These are phyloP conservation scores for Octodonta nipae DNA, from an alignment of 2,888 invertebrate species.

Conservation along the genomic window DNA sequence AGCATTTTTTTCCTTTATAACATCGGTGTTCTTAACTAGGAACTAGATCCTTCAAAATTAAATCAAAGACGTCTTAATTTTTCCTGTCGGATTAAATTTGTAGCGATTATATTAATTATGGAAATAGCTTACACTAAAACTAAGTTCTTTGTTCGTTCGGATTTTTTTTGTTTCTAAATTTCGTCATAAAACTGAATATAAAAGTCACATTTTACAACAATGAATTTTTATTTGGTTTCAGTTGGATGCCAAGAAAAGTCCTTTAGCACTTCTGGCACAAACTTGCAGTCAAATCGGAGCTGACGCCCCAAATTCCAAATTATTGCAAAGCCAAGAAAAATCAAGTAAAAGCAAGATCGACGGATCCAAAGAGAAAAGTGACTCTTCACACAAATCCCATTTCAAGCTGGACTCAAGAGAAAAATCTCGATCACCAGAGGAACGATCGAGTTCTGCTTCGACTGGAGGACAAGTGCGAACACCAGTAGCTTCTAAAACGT, in stretches of 20 bases:
- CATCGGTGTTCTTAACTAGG: too few relatives aligned
- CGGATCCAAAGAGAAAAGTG: slow-evolving; percentile 47
- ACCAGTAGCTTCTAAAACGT: slow-evolving; percentile 42
- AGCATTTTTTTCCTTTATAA: too few relatives aligned
- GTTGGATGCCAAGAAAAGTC: slow-evolving; percentile 96
- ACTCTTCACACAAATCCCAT: slow-evolving; percentile 37
- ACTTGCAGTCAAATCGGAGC: slow-evolving; percentile 95
- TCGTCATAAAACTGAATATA: too few relatives aligned
- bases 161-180: too few relatives aligned
- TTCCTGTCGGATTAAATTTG: too few relatives aligned
- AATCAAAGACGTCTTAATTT: too few relatives aligned
- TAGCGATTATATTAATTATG: too few relatives aligned
- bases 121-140: too few relatives aligned
- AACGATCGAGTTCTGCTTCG: slow-evolving; percentile 38
- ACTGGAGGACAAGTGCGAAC: slow-evolving; percentile 42
- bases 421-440: slow-evolving; percentile 49
- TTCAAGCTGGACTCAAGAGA: slow-evolving; percentile 40
- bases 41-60: too few relatives aligned
- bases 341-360: slow-evolving; percentile 43
- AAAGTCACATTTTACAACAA: too few relatives aligned
- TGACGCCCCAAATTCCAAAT: slow-evolving; percentile 67
- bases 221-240: slow-evolving; percentile 58
- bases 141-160: too few relatives aligned
- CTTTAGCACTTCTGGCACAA: slow-evolving; percentile 85
- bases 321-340: slow-evolving; percentile 62